Conservation (phyloP, 2,888 invertebrate species). For the Carterocephalus palaemon region DNA sequence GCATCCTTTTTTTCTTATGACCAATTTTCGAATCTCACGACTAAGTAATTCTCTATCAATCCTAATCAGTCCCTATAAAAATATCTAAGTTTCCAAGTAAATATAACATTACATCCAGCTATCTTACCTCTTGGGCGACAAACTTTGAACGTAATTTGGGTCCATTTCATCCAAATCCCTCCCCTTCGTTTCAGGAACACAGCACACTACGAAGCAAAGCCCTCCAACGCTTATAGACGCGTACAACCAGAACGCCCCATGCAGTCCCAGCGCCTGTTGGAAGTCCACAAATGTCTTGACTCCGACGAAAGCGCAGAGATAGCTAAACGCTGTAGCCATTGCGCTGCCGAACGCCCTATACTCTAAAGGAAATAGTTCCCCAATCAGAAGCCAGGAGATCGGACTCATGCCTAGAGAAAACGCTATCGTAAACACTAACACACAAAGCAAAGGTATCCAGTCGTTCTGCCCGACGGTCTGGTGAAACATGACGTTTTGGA, state of each 20-base stretch:
- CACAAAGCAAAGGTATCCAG: conserved; percentile 91
- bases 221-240: conserved; percentile 89
- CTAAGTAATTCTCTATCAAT: neutral
- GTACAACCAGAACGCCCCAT: conserved; percentile 94
- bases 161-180: conserved; percentile 94
- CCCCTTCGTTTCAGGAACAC: conserved; percentile 95
- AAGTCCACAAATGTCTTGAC: conserved; percentile 93
- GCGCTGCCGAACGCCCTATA: conserved; percentile 92
- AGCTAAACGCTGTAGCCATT: conserved; percentile 91
- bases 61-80: conserved; percentile 22
- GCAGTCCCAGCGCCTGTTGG: conserved; percentile 84
- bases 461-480: conserved; percentile 81
- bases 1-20: neutral
- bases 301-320: conserved; percentile 90
- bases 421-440: conserved; percentile 89
- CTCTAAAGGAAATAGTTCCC: conserved; percentile 90
- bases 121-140: conserved; percentile 67
- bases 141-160: conserved; percentile 79
- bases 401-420: conserved; percentile 93
- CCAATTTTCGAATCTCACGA: neutral
- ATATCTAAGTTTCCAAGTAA: conserved; percentile 37
- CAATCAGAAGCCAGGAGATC: conserved; percentile 91
- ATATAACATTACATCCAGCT: conserved; percentile 25
- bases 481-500: conserved; percentile 73
- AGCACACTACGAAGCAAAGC: conserved; percentile 89